Evolutionary conservation across 2,888 invertebrate genomes (phyloP), one percentile per base, ranked within the genome.

Genomic region (Congeria kusceri): DNA sequence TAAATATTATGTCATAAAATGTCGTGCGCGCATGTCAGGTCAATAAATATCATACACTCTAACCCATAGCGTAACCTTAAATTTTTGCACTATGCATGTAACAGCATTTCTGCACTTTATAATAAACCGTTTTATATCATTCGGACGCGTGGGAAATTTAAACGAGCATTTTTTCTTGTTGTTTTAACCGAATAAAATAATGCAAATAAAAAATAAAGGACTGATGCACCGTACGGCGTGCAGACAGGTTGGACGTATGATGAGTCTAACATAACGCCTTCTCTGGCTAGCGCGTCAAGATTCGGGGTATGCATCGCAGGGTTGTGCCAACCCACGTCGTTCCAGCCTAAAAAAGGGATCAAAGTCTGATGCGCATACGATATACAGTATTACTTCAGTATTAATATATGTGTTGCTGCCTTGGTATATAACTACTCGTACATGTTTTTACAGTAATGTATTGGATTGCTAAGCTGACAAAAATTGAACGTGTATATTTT

Each of bases 321-420:
- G 27, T 83, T 83, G 56, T 80, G 71, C 72, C 77, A 83, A n/a
- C 83, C 75, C 2, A 83, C 80, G 47, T 80, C 83, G 58, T 83
- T 83, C 80, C 80, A 83, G 9, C 80, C 83, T 65, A 13, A 9
- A 27, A 28, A 11, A 1, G 39, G n/a, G n/a, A n/a, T n/a, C n/a
- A 63, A 44, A 5, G 32, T 32, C 9, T 32, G 9, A 9, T 32
- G 32, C 32, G 4, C 5, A 32, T 32, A 32, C 9, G 32, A n/a
- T n/a, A n/a, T n/a, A n/a, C n/a, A n/a, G n/a, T n/a, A n/a, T n/a
- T n/a, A n/a, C n/a, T n/a, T n/a, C n/a, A n/a, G n/a, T n/a, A n/a
- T n/a, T n/a, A n/a, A n/a, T n/a, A n/a, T n/a, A n/a, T n/a, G n/a
- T n/a, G n/a, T n/a, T n/a, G n/a, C n/a, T n/a, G n/a, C n/a, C n/a